Conservation (phyloP, 1,140 invertebrate species). For the Drosophila oshimai region DNA sequence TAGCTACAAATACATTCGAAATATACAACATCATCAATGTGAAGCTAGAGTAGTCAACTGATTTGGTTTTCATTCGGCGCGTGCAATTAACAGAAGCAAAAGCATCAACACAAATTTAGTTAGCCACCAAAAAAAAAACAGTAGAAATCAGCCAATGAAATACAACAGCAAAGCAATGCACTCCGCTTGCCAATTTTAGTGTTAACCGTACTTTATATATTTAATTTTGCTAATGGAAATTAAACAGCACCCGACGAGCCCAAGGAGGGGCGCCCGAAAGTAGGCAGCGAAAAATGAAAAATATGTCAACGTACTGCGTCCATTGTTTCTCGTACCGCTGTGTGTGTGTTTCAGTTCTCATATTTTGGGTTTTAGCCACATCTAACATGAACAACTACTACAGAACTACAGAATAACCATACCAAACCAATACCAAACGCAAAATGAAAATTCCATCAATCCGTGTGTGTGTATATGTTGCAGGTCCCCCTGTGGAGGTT, state of each 20-base stretch:
- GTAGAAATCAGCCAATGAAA: constrained; percentile 1
- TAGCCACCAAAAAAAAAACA: constrained; percentile 11
- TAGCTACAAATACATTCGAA: constrained; percentile 24
- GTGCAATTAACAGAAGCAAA: constrained; percentile 60
- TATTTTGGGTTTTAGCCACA: constrained; percentile 56
- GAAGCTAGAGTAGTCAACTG: constrained; percentile 54
- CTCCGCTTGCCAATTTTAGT: constrained; percentile 44
- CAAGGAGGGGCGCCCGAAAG: constrained; percentile 4
- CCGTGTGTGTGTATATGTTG: constrained; percentile 85
- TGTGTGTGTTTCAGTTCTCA: constrained; percentile 56
- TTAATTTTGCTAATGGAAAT: constrained; percentile 74
- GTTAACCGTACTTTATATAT: constrained; percentile 50
- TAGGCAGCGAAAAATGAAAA: constrained; percentile 32
- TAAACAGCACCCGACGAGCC: constrained; percentile 35
- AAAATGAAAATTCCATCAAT: constrained; percentile 65
- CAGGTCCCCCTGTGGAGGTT: constrained; percentile 97
- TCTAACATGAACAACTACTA: constrained; percentile 30
- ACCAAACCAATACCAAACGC: constrained; percentile 31
- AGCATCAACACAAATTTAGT: constrained; percentile 51
- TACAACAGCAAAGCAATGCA: constrained; percentile 27
- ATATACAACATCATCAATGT: constrained; percentile 13
- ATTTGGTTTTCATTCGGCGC: constrained; percentile 82
- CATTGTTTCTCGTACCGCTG: constrained; percentile 29
- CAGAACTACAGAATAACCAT: constrained; percentile 30
- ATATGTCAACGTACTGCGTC: constrained; percentile 19